Base-by-base conservation (phyloP, 2,888 invertebrate species). In the Caenorhabditis angaria region DNA sequence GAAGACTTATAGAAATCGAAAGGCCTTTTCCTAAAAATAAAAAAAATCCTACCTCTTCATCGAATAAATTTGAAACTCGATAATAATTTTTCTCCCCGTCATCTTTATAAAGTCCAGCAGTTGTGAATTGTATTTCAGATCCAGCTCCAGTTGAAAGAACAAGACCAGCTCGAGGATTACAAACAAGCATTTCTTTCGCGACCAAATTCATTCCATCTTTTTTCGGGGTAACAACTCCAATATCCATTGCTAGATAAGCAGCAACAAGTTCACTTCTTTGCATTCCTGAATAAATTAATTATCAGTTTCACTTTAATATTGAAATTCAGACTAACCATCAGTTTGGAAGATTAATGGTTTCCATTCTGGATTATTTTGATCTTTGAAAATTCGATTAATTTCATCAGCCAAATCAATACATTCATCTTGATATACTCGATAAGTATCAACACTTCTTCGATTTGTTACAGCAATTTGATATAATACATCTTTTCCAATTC, bases 121-220 rank as follows among this genome's bases (percentile, higher is more conserved):
- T 83, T 6, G 79, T 82, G 62, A 86, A 82, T 58, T 87, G 87
- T 24, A 87, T 85, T 65, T 87, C 87, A 1, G 83, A 83, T 60
- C 87, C 87, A 22, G 87, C 87, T 3, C 86, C 86, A 3, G 84
- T 84, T 2, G 86, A 87, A 0, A 87, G 81, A 27, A 86, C 80
- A 0, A 86, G 69, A 1, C 86, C 86, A 12, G 84, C 86, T 10
- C 60, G 51, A 4, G 86, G 85, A 58, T 86, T 86, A 47, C 86
- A 86, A n/a, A 86, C 82, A 58, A 87, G 59, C 87, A 87, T 88
- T 66, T 87, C 87, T 59, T 87, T 87, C 3, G 85, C 86, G 18
- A 86, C 83, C 67, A 87, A 58, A 57, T 87, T 87, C 87, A 87
- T 87, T 60, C 87, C 87, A 63, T 85, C 79, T 35, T 87, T 87